Conservation (phyloP, 2,888 invertebrate species). For the Suillia variegata region DNA sequence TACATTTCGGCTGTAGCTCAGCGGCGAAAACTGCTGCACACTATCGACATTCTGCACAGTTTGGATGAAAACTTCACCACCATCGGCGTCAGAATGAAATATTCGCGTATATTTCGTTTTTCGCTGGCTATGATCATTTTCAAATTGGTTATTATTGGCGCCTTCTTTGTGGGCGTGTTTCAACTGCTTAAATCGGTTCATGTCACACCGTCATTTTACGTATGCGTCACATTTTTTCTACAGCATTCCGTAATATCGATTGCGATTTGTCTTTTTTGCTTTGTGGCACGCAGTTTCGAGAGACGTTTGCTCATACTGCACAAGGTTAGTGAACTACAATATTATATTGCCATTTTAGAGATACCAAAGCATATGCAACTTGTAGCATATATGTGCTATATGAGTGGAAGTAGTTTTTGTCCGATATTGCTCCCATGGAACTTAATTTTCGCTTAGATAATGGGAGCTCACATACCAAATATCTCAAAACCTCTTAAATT, state of each 20-base stretch:
- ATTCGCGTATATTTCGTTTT: slow-evolving; percentile 53
- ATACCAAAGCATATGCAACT: no score
- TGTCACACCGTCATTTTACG: slow-evolving; percentile 49
- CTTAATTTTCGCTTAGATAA: no score
- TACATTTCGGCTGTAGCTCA: slow-evolving; percentile 50
- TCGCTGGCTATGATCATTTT: slow-evolving; percentile 47
- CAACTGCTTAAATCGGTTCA: slow-evolving; percentile 47
- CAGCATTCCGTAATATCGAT: slow-evolving; percentile 56
- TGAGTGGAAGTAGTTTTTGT: no score
- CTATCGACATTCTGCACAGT: slow-evolving; percentile 44
- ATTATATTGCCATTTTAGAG: no score
- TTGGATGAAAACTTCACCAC: slow-evolving; percentile 51
- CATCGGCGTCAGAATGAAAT: slow-evolving; percentile 54
- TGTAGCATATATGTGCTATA: no score
- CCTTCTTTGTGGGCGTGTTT: slow-evolving; percentile 54
- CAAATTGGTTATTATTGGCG: slow-evolving; percentile 46
- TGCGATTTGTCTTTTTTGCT: slow-evolving; percentile 55
- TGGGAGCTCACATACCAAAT: no score
- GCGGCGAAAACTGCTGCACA: slow-evolving; percentile 45
- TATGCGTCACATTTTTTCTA: slow-evolving; percentile 55
- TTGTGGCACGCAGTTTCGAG: slow-evolving; percentile 52
- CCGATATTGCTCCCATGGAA: no score
- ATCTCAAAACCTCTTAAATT: no score
- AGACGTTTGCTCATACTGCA: slow-evolving; percentile 54
- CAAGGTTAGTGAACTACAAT: slow-evolving; percentile 45